A percentile compares a stretch with the other conserved stretches of the same genome.
Evolutionary conservation across 2,113 vertebrate genomes (phyloP).

Genomic region (Microcebus jonahi): DNA sequence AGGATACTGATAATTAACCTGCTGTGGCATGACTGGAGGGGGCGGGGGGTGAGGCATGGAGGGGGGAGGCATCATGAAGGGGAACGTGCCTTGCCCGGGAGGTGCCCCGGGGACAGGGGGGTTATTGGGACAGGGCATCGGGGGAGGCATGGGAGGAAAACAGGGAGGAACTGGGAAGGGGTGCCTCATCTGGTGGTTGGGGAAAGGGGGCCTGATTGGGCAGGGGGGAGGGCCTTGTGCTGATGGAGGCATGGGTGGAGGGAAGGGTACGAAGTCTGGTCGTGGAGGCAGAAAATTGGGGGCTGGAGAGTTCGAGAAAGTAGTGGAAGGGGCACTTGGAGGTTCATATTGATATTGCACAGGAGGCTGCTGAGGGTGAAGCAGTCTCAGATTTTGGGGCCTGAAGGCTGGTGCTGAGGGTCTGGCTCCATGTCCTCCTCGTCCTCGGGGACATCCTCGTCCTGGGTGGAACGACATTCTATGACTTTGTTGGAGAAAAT

Average conservation of each 20-base stretch:
- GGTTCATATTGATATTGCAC: conserved; percentile 93
- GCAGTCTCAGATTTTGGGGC: conserved; percentile 88
- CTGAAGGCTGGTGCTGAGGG: conserved; percentile 89
- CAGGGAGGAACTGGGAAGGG: conserved; percentile 92
- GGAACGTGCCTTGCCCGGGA: conserved; percentile 89
- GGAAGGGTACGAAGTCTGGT: conserved; percentile 93
- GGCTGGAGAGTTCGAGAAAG: conserved; percentile 87
- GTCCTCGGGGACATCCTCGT: conserved; percentile 89
- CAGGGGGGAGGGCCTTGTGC: conserved; percentile 88
- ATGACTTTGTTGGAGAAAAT: conserved; percentile 68
- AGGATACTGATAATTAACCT: conserved; percentile 92
- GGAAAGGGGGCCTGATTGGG: conserved; percentile 89
- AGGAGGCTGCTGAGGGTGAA: conserved; percentile 89
- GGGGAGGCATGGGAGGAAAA: conserved; percentile 92
- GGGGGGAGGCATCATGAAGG: conserved; percentile 93
- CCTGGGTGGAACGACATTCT: conserved; percentile 95
- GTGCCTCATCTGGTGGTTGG: conserved; percentile 89
- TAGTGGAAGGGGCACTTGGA: conserved; percentile 81
- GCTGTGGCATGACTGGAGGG: conserved; percentile 89
- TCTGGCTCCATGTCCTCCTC: conserved; percentile 88
- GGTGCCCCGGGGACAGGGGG: conserved; percentile 81
- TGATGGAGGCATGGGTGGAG: conserved; percentile 89
- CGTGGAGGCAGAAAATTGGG: conserved; percentile 89
- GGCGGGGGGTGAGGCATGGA: conserved; percentile 86
- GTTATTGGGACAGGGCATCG: conserved; percentile 86